Base-by-base conservation (phyloP, 2,888 invertebrate species). In the Andrena hattorfiana region DNA sequence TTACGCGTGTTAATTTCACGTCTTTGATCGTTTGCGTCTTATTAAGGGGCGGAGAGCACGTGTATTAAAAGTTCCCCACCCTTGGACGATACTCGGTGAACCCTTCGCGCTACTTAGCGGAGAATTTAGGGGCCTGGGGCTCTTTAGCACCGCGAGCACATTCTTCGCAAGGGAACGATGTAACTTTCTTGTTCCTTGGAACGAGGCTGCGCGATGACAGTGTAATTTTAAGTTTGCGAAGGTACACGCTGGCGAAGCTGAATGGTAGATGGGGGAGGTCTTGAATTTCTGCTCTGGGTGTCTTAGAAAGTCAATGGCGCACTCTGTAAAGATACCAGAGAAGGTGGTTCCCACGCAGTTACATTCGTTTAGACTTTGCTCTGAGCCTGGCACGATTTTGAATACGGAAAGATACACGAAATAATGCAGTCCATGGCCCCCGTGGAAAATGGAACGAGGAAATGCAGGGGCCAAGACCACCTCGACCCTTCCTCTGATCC, bases 401-500 rank as follows among this genome's bases (percentile, higher is more conserved):
- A 6, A 51, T 59, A 67, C 28, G 35, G 68, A 20, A 30, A 62
- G 0, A 26, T 2, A 49, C 8, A 42, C 16, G 42, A 20, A 30
- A 32, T 20, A 30, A 7, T 16, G 16, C 32, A 23, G 26, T 59
- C 59, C 20, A 59, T 30, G 30, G 20, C 5, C 30, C 26, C 26
- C 30, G 1, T 13, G 4, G 20, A n/a, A 64, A 70, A 73, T n/a
- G 30, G n/a, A 26, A 16, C 69, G n/a, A 51, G 76, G n/a, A 51
- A 75, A 66, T 68, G 10, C 64, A 62, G 56, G 59, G 30, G n/a
- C 20, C 42, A n/a, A 68, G 71, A 69, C 35, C 56, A 54, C 70
- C 64, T 63, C 48, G 70, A 48, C 26, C 49, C 62, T 60, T 28
- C 59, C n/a, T 66, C 67, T 73, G 70, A 78, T 81, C 81, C 77